Evolutionary conservation across 2,113 vertebrate species (phyloP).

Genomic region (Pongo abelii): DNA sequence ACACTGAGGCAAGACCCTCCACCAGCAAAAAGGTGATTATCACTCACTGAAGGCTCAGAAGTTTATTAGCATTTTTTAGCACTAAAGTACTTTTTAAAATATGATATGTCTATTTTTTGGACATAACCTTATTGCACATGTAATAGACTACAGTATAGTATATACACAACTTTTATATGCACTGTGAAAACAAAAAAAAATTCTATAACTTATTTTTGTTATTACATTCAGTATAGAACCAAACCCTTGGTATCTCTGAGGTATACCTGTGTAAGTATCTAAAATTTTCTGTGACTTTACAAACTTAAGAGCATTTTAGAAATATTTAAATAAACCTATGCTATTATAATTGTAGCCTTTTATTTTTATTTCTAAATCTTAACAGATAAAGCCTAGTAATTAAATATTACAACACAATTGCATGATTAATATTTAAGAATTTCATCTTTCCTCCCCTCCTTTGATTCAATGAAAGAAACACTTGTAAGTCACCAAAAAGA

Average conservation of each 20-base stretch:
- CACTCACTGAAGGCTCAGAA: background rate
- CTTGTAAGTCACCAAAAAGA: background rate
- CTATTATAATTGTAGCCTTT: background rate
- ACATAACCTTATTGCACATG: background rate
- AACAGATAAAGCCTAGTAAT: background rate
- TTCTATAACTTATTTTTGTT: background rate
- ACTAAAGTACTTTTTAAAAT: background rate
- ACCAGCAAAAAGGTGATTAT: background rate
- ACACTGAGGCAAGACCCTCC: background rate
- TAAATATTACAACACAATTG: background rate
- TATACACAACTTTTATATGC: background rate
- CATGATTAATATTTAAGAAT: background rate
- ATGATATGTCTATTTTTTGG: background rate
- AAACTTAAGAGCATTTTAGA: background rate
- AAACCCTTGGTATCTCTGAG: background rate
- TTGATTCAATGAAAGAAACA: background rate
- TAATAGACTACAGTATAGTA: background rate
- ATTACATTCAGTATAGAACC: background rate
- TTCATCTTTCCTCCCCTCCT: background rate
- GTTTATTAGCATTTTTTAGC: background rate
- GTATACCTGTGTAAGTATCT: background rate
- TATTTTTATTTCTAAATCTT: slow-evolving; percentile 17
- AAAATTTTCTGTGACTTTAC: background rate
- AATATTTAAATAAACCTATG: background rate
- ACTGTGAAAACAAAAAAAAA: background rate